Evolutionary conservation across 2,888 invertebrate species (phyloP), one percentile per base, ranked within the genome.

Genomic region (Opisthograptis luteolata): DNA sequence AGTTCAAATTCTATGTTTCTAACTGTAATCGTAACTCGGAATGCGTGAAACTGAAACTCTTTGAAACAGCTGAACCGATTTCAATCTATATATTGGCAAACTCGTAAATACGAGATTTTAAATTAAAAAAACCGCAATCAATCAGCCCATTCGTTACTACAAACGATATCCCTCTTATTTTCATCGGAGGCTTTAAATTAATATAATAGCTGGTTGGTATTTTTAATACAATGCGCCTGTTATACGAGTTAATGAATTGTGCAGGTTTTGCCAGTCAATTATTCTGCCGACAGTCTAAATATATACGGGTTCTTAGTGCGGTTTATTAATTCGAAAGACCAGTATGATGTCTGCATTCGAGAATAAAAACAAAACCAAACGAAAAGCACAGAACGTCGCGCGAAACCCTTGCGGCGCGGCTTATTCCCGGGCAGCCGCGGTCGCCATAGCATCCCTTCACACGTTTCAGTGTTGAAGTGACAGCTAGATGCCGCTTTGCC

Each of bases 391-490:
- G 30, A 30, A 6, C 10, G 27, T 13, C 15, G 25, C 25, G 19
- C 39, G 20, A 10, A 6, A 35, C 34, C n/a, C n/a, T n/a, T n/a
- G 32, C 17, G 19, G 28, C 35, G 8, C 14, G 25, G 37, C n/a
- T 37, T 30, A 45, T 31, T 45, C 34, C 47, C 36, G 37, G 24
- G 22, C 44, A 49, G 37, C 35, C 13, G 28, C 27, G 45, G 28
- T 14, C 40, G 42, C 20, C 36, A 31, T 31, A 30, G 27, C 25
- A 39, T 52, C 52, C 51, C 51, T 51, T 49, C 48, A 43, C 54
- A 41, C 49, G 44, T 66, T 66, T 69, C 62, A 56, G 58, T 63
- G 70, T 71, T 65, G 66, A 66, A 56, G 69, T 58, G 62, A 59
- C 42, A 54, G 58, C 58, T 41, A 54, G 45, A 43, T 44, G 54